Evolutionary conservation across 2,888 invertebrate species (phyloP), one percentile per base, ranked within the genome.

Genomic region (Noctua janthe): DNA sequence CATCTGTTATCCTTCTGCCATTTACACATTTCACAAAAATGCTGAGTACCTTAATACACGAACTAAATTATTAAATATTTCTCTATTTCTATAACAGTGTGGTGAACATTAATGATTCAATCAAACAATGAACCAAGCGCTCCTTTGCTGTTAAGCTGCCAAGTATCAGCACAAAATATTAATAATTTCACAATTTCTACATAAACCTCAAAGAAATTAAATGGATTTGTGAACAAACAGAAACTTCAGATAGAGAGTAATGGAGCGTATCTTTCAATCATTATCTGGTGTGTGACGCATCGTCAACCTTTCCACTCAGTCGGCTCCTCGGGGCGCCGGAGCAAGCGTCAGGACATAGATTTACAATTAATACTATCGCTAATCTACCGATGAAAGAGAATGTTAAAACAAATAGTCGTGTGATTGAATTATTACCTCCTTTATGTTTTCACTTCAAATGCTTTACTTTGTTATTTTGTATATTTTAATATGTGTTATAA

Each of bases 261-360:
- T 74, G 69, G 23, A 54, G 15, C 54, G 39, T 64, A 56, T 56
- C 2, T 35, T 62, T 35, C 17, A 62, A 62, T 29, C 2, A 62
- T 35, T 64, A 35, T 64, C 62, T 29, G 8, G 23, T 67, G 54
- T 62, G 56, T 70, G n/a, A 79, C 43, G 71, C 67, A 51, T 83
- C 47, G 71, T 17, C 76, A 73, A 82, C 69, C 69, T 76, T 82
- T 51, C 49, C 76, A 49, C n/a, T 70, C 39, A 73, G 64, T 43
- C 7, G 56, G 47, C 17, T 23, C 56, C 43, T 49, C n/a, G 23
- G 64, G 49, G 29, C 13, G 49, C 59, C 11, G 17, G 7, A 54
- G 20, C 23, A 11, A n/a, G 20, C 23, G 39, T 56, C 15, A 15
- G 29, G 7, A 56, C 6, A 49, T 29, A 71, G n/a, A 62, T 67